Percentiles rank a stretch among this genome's conserved stretches.
These are phyloP conservation scores for Cylindroiulus punctatus DNA, from an alignment of 2,888 invertebrate species.

Conservation along the genomic window DNA sequence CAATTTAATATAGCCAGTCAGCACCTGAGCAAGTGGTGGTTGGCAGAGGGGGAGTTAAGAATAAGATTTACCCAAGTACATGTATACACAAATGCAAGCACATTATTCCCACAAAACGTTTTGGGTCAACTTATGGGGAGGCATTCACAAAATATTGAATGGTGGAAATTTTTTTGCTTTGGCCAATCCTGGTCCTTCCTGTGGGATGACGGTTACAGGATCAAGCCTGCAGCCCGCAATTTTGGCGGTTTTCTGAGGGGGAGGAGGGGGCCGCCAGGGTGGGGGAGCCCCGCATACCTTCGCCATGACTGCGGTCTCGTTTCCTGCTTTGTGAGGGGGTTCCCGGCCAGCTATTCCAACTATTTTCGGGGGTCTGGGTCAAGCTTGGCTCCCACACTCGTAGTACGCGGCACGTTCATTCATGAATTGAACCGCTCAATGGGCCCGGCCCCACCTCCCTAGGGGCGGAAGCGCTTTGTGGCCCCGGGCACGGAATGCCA, in stretches of 20 bases:
- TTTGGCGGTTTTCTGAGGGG: not conserved
- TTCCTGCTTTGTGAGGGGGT: slow-evolving; percentile 23
- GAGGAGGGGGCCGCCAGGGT: not conserved
- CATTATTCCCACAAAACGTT: no score
- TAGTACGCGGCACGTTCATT: slow-evolving; percentile 23
- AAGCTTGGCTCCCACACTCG: slow-evolving; percentile 3
- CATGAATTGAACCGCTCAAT: not conserved
- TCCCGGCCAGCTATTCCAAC: not conserved
- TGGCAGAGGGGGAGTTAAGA: no score
- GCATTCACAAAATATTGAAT: no score
- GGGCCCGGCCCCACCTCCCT: not conserved
- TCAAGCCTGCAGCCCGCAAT: not conserved
- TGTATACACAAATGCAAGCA: no score
- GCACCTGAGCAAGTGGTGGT: no score
- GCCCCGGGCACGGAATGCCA: not conserved
- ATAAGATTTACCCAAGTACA: no score
- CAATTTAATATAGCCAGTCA: no score
- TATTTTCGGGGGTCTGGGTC: slow-evolving; percentile 36
- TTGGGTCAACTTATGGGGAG: no score
- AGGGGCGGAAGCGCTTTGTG: not conserved
- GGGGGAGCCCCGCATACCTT: slow-evolving; percentile 27
- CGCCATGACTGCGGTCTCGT: slow-evolving; percentile 25
- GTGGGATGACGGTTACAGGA: no score
- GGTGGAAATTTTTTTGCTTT: no score
- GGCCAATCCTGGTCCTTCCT: not conserved